phyloP scores from a whole-genome alignment of 2,113 vertebrate genomes.

The Gavia stellata region DNA sequence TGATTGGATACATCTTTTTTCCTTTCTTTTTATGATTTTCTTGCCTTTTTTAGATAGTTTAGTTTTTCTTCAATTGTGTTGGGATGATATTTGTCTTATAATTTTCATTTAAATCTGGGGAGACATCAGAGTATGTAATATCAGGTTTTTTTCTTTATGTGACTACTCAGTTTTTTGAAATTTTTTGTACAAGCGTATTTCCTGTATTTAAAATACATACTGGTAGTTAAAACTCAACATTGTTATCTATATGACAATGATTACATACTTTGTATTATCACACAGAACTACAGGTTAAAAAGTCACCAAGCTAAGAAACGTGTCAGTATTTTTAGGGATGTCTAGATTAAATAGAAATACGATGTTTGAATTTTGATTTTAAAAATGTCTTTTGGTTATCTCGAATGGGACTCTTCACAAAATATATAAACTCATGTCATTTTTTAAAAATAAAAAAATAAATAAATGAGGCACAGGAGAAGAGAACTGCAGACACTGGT shows the following conservation, averaged over 20 bases:
- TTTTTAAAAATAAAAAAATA: neutral
- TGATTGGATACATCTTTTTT: neutral
- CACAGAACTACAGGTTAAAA: neutral
- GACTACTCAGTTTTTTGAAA: neutral
- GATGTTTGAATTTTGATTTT: neutral
- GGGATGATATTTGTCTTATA: neutral
- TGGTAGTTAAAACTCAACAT: neutral
- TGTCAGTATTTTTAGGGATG: neutral
- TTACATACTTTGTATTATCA: neutral
- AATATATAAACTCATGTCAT: neutral
- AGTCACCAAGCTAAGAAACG: neutral
- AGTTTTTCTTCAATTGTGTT: neutral
- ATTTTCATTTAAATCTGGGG: neutral
- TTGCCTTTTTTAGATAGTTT: neutral
- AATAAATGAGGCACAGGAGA: neutral
- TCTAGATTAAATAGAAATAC: neutral
- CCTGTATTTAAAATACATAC: neutral
- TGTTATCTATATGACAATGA: neutral
- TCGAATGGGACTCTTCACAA: neutral
- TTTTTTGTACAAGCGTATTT: neutral
- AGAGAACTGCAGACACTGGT: neutral
- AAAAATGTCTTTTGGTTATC: neutral
- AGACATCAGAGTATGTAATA: neutral
- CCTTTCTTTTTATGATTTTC: neutral
- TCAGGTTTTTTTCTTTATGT: neutral